A percentile compares a stretch with the other conserved stretches of the same genome.
phyloP scores from a whole-genome alignment of 2,113 vertebrate species.

The Sinocyclocheilus grahami region DNA sequence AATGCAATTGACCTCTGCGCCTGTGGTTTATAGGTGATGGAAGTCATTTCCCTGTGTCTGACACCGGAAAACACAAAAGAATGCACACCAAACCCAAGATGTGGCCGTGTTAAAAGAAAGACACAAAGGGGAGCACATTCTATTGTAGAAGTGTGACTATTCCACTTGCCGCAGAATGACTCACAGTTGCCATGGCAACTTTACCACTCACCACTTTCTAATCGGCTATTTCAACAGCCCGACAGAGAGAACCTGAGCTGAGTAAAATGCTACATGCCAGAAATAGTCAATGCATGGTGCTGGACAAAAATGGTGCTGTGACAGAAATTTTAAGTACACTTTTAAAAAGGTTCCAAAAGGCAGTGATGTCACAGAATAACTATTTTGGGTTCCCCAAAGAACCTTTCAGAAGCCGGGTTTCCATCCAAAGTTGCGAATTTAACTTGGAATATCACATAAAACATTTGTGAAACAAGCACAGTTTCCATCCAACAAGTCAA shows the following conservation, averaged over 20 bases:
- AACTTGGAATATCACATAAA: too few relatives aligned
- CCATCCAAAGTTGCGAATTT: too few relatives aligned
- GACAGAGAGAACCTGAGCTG: constrained; percentile 10
- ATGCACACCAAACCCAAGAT: neutral
- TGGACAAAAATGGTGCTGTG: constrained; percentile 31
- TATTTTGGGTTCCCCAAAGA: neutral
- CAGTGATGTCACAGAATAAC: neutral
- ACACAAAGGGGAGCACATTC: constrained; percentile 47
- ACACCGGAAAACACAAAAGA: constrained; percentile 22
- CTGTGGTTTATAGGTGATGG: neutral
- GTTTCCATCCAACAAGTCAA: too few relatives aligned
- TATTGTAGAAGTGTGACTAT: constrained; percentile 68
- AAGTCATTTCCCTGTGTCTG: neutral
- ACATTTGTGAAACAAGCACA: too few relatives aligned
- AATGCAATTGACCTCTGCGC: neutral
- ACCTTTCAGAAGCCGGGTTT: neutral
- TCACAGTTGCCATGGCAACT: constrained; percentile 80
- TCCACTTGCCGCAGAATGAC: constrained; percentile 76
- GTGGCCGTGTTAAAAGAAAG: constrained; percentile 30
- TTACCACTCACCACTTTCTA: constrained; percentile 69
- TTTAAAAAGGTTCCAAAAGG: neutral
- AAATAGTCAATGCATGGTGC: constrained; percentile 39
- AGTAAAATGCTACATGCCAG: constrained; percentile 45
- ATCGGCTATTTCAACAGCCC: constrained; percentile 58
- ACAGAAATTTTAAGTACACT: neutral